Evolutionary conservation across 2,113 vertebrate genomes (phyloP).

Genomic region (Capra hircus): DNA sequence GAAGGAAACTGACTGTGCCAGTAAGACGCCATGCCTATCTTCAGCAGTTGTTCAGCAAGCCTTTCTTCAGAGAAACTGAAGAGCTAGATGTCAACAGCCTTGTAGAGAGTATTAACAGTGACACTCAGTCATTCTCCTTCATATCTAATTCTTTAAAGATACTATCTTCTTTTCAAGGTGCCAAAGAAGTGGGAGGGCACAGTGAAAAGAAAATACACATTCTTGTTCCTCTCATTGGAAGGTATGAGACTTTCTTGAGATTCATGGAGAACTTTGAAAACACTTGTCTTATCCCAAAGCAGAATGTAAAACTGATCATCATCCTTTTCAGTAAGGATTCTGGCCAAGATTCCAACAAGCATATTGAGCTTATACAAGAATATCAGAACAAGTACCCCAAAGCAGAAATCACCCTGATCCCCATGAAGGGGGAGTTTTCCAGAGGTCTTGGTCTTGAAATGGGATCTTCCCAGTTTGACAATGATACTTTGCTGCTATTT

Average conservation of each 20-base stretch:
- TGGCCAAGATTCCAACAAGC: conserved; percentile 90
- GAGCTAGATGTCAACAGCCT: conserved; percentile 90
- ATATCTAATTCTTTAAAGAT: conserved; percentile 96
- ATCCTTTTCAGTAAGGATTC: conserved; percentile 91
- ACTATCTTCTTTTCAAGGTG: conserved; percentile 92
- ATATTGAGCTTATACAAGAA: conserved; percentile 92
- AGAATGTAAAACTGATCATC: conserved; percentile 94
- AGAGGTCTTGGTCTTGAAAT: conserved; percentile 94
- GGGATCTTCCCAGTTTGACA: conserved; percentile 93
- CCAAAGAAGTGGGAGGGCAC: conserved; percentile 85
- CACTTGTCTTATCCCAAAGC: conserved; percentile 93
- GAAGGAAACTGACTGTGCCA: conserved; percentile 96
- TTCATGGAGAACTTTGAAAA: conserved; percentile 98
- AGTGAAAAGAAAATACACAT: conserved; percentile 95
- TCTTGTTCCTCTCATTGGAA: conserved; percentile 92
- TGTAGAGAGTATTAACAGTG: conserved; percentile 92
- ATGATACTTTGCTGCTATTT: conserved; percentile 96
- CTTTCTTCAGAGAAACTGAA: conserved; percentile 93
- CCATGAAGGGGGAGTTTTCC: conserved; percentile 91
- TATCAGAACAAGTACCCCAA: conserved; percentile 92
- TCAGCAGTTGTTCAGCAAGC: conserved; percentile 96
- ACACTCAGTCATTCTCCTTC: conserved; percentile 92
- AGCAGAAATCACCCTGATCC: conserved; percentile 92
- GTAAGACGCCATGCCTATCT: conserved; percentile 96
- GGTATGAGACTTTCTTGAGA: conserved; percentile 93